Conservation (phyloP, 1,140 invertebrate genomes). For the Schlechtendalia chinensis region DNA sequence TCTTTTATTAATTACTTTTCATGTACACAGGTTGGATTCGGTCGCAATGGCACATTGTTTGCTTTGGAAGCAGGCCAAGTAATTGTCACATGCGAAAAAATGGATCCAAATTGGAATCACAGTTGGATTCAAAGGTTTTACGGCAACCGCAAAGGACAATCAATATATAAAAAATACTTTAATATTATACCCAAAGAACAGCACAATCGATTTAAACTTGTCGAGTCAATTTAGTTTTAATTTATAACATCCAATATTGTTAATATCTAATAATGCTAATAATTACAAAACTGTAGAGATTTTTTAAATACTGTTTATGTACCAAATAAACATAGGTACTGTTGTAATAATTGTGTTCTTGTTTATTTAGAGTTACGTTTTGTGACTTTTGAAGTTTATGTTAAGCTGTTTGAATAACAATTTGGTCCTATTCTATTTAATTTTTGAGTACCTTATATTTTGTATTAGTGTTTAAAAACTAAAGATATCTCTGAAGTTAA, state of each 20-base stretch:
- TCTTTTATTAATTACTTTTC: constrained; percentile 52
- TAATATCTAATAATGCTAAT: neutral
- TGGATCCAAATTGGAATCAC: constrained; percentile 70
- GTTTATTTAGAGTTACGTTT: neutral
- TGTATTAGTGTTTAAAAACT: too few species aligned
- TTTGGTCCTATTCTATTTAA: too few species aligned
- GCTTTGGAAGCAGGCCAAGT: constrained; percentile 73
- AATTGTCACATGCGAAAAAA: constrained; percentile 72
- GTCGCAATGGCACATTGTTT: constrained; percentile 71
- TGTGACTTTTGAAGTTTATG: too few species aligned
- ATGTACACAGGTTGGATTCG: constrained; percentile 69
- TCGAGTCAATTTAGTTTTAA: constrained; percentile 60
- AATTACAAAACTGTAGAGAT: constrained; percentile 2
- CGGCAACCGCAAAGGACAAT: constrained; percentile 61
- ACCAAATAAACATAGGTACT: neutral
- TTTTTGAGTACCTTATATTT: too few species aligned
- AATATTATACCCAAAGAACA: constrained; percentile 74
- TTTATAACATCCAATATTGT: neutral
- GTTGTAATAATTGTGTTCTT: neutral
- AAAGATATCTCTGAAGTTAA: too few species aligned
- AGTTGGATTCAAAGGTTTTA: constrained; percentile 68
- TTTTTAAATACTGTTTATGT: neutral
- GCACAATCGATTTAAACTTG: constrained; percentile 70
- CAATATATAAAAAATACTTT: constrained; percentile 79
- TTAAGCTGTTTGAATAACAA: too few species aligned